A percentile compares a stretch with the other conserved stretches of the same genome.
Evolutionary conservation across 2,797 vertebrate genomes (phyloP).

Genomic region (Clamator glandarius): DNA sequence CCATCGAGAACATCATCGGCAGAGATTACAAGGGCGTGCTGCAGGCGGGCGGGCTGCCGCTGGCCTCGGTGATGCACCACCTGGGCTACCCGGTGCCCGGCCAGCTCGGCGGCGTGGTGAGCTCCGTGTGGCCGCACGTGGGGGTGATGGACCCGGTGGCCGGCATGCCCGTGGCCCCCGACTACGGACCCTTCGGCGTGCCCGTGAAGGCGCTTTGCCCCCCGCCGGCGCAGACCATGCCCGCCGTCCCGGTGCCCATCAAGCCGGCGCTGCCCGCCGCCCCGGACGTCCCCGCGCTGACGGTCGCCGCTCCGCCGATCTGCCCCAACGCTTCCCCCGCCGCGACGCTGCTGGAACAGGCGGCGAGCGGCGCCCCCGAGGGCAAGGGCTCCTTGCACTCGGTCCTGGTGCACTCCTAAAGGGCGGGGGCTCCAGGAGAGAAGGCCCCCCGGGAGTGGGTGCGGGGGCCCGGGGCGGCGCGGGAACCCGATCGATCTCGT

Average conservation of each 20-base stretch:
- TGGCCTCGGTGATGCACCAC: conserved; percentile 97
- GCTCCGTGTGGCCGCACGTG: conserved; percentile 95
- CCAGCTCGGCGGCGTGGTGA: conserved; percentile 90
- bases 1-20: conserved; percentile 96
- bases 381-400: conserved; percentile 87
- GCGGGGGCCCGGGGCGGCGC: not conserved
- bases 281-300: conserved; percentile 79
- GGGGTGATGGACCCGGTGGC: conserved; percentile 91
- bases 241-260: conserved; percentile 93
- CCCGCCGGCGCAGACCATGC: conserved; percentile 84
- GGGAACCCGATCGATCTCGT: not conserved
- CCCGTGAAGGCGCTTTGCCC: conserved; percentile 93
- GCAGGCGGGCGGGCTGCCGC: conserved; percentile 87
- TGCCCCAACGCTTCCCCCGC: conserved; percentile 76
- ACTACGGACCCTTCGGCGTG: conserved; percentile 91
- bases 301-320: conserved; percentile 77
- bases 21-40: conserved; percentile 95
- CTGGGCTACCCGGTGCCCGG: conserved; percentile 91
- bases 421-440: not conserved
- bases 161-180: conserved; percentile 83
- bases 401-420: conserved; percentile 85
- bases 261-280: conserved; percentile 85
- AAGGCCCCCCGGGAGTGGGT: not conserved
- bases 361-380: conserved; percentile 75
- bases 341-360: conserved; percentile 82